Evolutionary conservation across 2,113 vertebrate genomes (phyloP), one percentile per base, ranked within the genome.

Genomic region (Corvus hawaiiensis): DNA sequence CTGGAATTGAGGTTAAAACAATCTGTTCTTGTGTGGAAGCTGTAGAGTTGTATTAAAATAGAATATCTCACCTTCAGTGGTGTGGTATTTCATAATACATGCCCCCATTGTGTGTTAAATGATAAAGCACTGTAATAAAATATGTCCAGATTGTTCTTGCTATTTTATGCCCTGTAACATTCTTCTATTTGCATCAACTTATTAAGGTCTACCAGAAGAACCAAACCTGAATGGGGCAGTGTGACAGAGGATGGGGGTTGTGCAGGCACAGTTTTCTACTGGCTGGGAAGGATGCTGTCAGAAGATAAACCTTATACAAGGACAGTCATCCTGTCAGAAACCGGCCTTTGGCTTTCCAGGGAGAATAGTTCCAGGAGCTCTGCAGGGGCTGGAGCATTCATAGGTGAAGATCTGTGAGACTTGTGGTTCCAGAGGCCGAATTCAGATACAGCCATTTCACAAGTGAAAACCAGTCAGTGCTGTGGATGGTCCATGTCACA

Each of bases 101-200:
- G 73, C 85, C 89, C 96, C 87, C 81, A 73, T 94, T 96, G 92
- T 94, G 91, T 88, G 77, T 87, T 98, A 96, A 96, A 90, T 97
- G 96, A 93, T 93, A 96, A 93, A 90, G 69, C 84, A 93, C 88
- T 92, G 51, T 88, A 90, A 96, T 95, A 97, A 97, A 94, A 94
- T 84, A 89, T 51, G 69, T 66, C 91, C 89, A 81, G 91, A 93
- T 92, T 96, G 87, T 95, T 96, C 92, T 97, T 96, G 86, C 9
- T 96, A 3, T 95, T 97, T 97, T 94, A 95, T 97, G 74, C 79
- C 73, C 90, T 97, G 90, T 94, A 93, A 96, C 73, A 28, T 82
- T 96, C 78, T 80, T 44, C 51, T 84, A 10, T 91, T 88, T 90
- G 68, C 32, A 69, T 92, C 24, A 67, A 77, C 82, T 77, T 77